Conservation (phyloP, 2,888 invertebrate genomes). For the Eretmocerus hayati region DNA sequence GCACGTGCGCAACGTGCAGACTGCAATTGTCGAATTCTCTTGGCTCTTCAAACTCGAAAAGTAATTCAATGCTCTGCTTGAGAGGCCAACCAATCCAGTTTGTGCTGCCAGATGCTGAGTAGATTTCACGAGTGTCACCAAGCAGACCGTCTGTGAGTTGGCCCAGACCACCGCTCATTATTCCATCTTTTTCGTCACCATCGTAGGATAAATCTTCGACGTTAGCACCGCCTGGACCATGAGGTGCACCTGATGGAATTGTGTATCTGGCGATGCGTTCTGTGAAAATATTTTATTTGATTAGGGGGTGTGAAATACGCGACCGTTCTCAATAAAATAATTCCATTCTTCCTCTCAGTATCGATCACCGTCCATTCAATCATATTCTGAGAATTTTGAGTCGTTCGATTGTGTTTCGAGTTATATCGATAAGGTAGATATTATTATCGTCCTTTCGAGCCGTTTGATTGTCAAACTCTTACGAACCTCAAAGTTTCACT, state of each 20-base stretch:
- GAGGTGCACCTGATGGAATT: slow-evolving; percentile 59
- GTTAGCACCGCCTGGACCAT: slow-evolving; percentile 56
- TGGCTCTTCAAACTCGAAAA: slow-evolving; percentile 73
- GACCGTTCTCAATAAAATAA: no score
- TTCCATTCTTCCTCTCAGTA: no score
- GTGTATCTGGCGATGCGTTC: slow-evolving; percentile 63
- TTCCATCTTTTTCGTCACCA: slow-evolving; percentile 52
- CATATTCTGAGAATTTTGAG: no score
- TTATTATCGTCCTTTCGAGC: no score
- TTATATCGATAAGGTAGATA: no score
- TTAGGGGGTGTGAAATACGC: not conserved
- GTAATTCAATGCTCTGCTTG: slow-evolving; percentile 62
- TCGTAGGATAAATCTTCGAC: slow-evolving; percentile 78
- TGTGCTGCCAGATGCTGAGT: slow-evolving; percentile 35
- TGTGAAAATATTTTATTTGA: no score
- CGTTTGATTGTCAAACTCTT: no score
- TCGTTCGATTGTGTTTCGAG: no score
- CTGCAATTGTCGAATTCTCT: slow-evolving; percentile 58
- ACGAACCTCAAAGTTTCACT: no score
- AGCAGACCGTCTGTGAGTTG: slow-evolving; percentile 72
- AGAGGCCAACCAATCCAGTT: slow-evolving; percentile 85
- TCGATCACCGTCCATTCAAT: no score
- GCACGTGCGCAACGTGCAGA: slow-evolving; percentile 53
- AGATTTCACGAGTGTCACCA: slow-evolving; percentile 52
- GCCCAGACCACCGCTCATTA: slow-evolving; percentile 66